Evolutionary conservation across 92 coral and sea anemone genomes (phyloP).

Genomic region (Virgularia gustaviana): DNA sequence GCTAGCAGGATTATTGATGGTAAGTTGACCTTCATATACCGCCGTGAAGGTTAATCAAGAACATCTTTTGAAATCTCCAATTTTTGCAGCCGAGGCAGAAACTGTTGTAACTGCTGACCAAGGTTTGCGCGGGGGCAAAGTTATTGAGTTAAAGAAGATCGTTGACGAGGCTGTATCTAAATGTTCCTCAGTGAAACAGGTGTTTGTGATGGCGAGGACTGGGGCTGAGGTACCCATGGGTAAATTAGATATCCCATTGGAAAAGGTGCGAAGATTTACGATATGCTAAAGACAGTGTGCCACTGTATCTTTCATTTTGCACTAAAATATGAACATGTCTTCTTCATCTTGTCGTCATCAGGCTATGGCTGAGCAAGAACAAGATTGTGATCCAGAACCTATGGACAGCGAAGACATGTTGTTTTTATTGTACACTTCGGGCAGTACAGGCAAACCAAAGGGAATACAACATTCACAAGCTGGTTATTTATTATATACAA

Average conservation of each 20-base stretch:
- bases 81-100: constrained; percentile 88
- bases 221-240: constrained; percentile 98
- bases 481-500: constrained; percentile 85
- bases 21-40: too few relatives aligned
- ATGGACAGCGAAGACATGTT: constrained; percentile 92
- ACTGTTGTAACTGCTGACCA: constrained; percentile 95
- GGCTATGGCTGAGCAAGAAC: constrained; percentile 89
- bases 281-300: neutral
- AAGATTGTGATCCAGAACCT: constrained; percentile 82
- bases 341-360: constrained; percentile 8
- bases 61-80: too few relatives aligned
- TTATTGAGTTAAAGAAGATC: constrained; percentile 67
- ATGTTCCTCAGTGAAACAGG: constrained; percentile 81
- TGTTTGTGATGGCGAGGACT: constrained; percentile 87
- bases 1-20: constrained; percentile 95
- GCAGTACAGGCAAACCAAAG: constrained; percentile 97
- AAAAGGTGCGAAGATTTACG: constrained; percentile 56
- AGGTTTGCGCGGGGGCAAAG: constrained; percentile 83
- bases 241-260: constrained; percentile 74
- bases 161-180: constrained; percentile 86
- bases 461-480: constrained; percentile 98
- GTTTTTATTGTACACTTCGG: constrained; percentile 89
- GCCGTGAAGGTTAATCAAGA: too few relatives aligned
- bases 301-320: neutral
- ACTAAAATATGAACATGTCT: neutral